These are phyloP conservation scores for Rhodinocichla rosea DNA, from an alignment of 2,113 vertebrate species.

Conservation along the genomic window DNA sequence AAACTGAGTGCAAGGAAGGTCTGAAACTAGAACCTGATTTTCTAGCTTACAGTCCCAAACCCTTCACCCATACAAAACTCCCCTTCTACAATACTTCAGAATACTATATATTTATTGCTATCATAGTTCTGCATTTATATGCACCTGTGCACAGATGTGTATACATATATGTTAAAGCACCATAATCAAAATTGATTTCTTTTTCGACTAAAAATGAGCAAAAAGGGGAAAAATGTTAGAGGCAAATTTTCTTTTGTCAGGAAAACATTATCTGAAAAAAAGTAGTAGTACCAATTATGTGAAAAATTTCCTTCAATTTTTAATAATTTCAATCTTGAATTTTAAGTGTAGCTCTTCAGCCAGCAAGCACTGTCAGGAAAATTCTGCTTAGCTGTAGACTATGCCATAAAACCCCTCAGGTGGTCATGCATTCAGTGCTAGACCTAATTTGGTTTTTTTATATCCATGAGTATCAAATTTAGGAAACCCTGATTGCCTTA, in stretches of 20 bases:
- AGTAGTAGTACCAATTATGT: background rate
- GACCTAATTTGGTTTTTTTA: background rate
- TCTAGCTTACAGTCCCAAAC: background rate
- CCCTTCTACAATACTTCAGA: background rate
- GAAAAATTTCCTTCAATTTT: background rate
- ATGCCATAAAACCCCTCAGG: background rate
- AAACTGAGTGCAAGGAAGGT: background rate
- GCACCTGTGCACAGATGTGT: background rate
- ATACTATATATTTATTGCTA: background rate
- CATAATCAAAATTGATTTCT: background rate
- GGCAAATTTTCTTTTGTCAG: background rate
- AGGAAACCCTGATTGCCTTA: background rate
- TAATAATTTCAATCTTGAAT: background rate
- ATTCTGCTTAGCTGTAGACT: background rate
- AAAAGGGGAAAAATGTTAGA: background rate
- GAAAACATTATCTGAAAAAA: background rate
- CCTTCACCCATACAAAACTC: accelerated
- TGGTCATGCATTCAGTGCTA: background rate
- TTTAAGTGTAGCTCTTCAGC: background rate
- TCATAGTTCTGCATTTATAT: background rate
- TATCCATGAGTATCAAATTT: background rate
- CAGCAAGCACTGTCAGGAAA: background rate
- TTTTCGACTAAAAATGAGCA: background rate
- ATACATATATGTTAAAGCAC: background rate
- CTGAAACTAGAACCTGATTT: background rate